phyloP scores from a whole-genome alignment of 2,113 vertebrate species.

The Coptodon rendalli region DNA sequence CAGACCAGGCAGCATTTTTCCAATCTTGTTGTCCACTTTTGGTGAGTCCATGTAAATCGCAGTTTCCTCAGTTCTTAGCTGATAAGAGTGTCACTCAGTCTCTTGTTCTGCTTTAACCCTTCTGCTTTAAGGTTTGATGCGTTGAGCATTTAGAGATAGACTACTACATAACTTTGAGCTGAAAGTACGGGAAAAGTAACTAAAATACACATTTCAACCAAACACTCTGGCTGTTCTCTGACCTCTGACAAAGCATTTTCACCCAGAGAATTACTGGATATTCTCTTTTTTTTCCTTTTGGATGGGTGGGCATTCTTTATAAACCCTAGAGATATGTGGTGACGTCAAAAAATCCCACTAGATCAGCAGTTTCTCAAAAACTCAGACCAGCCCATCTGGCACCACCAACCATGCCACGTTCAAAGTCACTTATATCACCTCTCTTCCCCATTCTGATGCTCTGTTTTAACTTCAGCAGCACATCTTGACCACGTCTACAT shows the following conservation, averaged over 20 bases:
- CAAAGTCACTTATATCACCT: not conserved
- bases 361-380: not conserved
- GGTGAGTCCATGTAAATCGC: not conserved
- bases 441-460: not conserved
- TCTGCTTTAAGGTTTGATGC: not conserved
- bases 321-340: not conserved
- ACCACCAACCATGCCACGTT: not conserved
- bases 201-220: not conserved
- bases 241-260: not conserved
- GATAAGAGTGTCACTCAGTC: not conserved
- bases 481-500: not conserved
- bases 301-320: not conserved
- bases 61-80: not conserved
- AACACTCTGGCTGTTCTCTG: not conserved
- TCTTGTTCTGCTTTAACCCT: not conserved
- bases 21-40: not conserved
- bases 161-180: not conserved
- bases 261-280: not conserved
- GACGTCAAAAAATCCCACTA: not conserved
- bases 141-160: not conserved
- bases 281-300: not conserved
- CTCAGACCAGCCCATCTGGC: not conserved
- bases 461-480: not conserved
- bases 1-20: not conserved
- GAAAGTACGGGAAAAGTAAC: not conserved